Evolutionary conservation across 2,113 vertebrate genomes (phyloP).

Genomic region (Orcinus orca): DNA sequence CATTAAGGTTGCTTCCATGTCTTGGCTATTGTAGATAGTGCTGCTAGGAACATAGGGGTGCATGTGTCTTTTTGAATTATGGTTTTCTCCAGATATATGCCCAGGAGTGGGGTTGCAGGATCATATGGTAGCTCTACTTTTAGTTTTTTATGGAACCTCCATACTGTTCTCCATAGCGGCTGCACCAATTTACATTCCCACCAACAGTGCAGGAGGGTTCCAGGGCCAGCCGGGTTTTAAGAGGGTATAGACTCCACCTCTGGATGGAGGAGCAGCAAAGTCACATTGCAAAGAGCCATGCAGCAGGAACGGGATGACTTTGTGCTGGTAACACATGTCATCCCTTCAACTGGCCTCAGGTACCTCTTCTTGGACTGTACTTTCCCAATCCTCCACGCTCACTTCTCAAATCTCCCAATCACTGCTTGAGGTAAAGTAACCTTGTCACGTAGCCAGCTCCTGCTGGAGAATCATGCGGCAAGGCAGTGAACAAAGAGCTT

Average conservation of each 20-base stretch:
- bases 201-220: background rate
- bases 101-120: too few species aligned
- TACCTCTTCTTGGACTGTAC: background rate
- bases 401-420: background rate
- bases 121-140: background rate
- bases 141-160: background rate
- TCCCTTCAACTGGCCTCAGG: background rate
- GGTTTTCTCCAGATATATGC: background rate
- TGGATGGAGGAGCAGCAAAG: background rate
- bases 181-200: background rate
- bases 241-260: background rate
- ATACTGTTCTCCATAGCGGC: background rate
- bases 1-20: background rate
- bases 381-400: background rate
- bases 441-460: background rate
- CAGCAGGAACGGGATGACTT: background rate
- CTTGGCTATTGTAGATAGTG: rapidly evolving
- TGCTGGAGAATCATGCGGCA: background rate
- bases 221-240: background rate
- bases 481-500: background rate
- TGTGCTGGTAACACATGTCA: background rate
- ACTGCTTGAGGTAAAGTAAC: background rate
- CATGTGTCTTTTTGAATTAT: background rate
- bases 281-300: background rate
- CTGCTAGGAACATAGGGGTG: background rate